These are phyloP conservation scores for Cinclus cinclus DNA, from an alignment of 2,113 vertebrate genomes.

Conservation along the genomic window DNA sequence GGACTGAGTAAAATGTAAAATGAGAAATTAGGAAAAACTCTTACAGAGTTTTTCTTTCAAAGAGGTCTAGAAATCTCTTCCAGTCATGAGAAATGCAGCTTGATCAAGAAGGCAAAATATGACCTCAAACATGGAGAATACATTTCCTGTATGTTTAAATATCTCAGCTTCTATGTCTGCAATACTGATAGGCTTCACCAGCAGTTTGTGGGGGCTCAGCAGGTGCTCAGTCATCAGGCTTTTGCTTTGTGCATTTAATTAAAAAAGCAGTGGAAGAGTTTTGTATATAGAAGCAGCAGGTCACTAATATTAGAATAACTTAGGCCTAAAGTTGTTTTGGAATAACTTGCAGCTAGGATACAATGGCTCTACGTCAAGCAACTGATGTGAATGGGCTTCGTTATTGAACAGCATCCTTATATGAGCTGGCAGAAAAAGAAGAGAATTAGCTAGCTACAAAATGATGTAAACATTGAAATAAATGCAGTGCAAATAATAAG, in stretches of 20 bases:
- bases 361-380: conserved; percentile 16
- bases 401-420: conserved; percentile 31
- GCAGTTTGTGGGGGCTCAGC: conserved; percentile 10
- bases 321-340: conserved; percentile 30
- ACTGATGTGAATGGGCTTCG: conserved; percentile 15
- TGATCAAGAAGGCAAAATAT: not conserved
- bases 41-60: not conserved
- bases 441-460: conserved; percentile 11
- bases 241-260: conserved; percentile 28
- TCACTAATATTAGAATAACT: conserved; percentile 45
- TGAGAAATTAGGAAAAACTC: not conserved
- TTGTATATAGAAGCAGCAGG: conserved; percentile 54
- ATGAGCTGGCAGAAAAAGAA: not conserved
- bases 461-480: conserved; percentile 21
- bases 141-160: not conserved
- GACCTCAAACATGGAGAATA: not conserved
- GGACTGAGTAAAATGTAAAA: not conserved
- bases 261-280: conserved; percentile 24
- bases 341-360: conserved; percentile 37
- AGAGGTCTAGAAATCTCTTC: not conserved
- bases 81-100: not conserved
- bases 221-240: conserved; percentile 11
- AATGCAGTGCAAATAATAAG: conserved; percentile 23
- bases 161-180: not conserved
- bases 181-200: not conserved